Evolutionary conservation across 2,113 vertebrate genomes (phyloP).

Genomic region (human (Homo sapiens)): DNA sequence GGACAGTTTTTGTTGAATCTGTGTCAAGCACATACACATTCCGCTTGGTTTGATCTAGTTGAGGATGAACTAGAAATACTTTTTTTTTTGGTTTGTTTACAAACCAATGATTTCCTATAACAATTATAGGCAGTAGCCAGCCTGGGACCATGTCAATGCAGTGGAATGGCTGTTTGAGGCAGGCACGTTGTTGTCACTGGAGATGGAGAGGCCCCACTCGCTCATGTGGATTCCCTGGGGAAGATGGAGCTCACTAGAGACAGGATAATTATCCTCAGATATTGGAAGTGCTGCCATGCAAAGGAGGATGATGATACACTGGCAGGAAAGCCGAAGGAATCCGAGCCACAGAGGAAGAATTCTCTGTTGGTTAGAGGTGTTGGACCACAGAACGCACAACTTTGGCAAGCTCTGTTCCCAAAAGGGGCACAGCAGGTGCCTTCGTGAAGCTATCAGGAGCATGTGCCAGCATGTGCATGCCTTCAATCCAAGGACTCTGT

Average conservation of each 20-base stretch:
- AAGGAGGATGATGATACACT: background rate
- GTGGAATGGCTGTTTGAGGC: slow-evolving; percentile 58
- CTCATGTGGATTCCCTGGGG: slow-evolving; percentile 57
- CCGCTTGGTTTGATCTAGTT: slow-evolving; percentile 47
- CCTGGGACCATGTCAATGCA: slow-evolving; percentile 63
- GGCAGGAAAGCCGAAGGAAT: background rate
- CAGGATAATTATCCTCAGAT: slow-evolving; percentile 60
- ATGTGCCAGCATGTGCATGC: background rate
- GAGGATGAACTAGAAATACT: background rate
- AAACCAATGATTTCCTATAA: slow-evolving; percentile 60
- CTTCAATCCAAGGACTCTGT: background rate
- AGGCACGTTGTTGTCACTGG: slow-evolving; percentile 54
- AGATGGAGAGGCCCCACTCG: slow-evolving; percentile 59
- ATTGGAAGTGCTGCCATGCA: background rate
- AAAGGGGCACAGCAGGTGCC: background rate
- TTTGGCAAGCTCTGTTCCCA: background rate
- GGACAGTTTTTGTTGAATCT: background rate
- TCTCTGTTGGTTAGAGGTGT: background rate
- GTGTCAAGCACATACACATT: background rate
- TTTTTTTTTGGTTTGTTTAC: slow-evolving; percentile 47
- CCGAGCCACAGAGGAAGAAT: background rate
- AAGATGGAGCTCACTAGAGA: slow-evolving; percentile 39
- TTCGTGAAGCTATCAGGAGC: background rate
- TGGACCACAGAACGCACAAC: background rate
- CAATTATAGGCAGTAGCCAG: slow-evolving; percentile 55